Evolutionary conservation across 2,888 invertebrate genomes (phyloP).

Genomic region (Pasiphila rectangulata): DNA sequence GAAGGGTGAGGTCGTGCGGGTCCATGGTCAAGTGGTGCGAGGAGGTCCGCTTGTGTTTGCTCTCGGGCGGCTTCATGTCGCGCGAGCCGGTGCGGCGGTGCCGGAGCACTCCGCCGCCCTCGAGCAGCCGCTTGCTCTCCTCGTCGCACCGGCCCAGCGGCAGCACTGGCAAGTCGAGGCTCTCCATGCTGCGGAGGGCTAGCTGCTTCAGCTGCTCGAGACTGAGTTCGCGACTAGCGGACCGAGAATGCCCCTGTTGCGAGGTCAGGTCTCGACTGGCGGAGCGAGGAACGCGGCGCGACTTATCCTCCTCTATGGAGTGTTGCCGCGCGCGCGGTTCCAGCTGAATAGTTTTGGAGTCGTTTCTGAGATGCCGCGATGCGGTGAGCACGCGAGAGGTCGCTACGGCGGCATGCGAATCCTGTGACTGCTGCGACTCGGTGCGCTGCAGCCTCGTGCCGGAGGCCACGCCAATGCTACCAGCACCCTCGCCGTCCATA

Average conservation of each 20-base stretch:
- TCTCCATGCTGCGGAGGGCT: slow-evolving; percentile 73
- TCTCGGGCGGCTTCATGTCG: slow-evolving; percentile 66
- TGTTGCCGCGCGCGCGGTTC: slow-evolving; percentile 78
- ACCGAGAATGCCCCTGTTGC: slow-evolving; percentile 70
- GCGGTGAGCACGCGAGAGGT: slow-evolving; percentile 73
- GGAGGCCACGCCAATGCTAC: slow-evolving; percentile 27
- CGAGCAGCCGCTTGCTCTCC: slow-evolving; percentile 72
- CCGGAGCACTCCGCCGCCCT: slow-evolving; percentile 68
- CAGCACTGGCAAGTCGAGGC: slow-evolving; percentile 64
- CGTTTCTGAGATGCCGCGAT: slow-evolving; percentile 81
- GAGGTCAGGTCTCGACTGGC: slow-evolving; percentile 69
- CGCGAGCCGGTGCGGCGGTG: slow-evolving; percentile 83
- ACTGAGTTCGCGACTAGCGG: slow-evolving; percentile 73
- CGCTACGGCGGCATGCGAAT: slow-evolving; percentile 44
- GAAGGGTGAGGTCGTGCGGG: slow-evolving; percentile 58
- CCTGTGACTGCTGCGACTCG: slow-evolving; percentile 70
- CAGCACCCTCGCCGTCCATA: slow-evolving; percentile 45
- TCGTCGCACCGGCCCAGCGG: slow-evolving; percentile 68
- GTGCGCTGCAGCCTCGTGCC: slow-evolving; percentile 57
- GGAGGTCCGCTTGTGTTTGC: slow-evolving; percentile 70
- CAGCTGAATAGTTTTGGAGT: slow-evolving; percentile 83
- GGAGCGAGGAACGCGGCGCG: slow-evolving; percentile 50
- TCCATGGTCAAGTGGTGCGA: slow-evolving; percentile 75
- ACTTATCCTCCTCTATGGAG: slow-evolving; percentile 50
- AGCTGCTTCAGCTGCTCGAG: slow-evolving; percentile 71